phyloP scores from a whole-genome alignment of 2,888 invertebrate species.

The Caenorhabditis sinica region DNA sequence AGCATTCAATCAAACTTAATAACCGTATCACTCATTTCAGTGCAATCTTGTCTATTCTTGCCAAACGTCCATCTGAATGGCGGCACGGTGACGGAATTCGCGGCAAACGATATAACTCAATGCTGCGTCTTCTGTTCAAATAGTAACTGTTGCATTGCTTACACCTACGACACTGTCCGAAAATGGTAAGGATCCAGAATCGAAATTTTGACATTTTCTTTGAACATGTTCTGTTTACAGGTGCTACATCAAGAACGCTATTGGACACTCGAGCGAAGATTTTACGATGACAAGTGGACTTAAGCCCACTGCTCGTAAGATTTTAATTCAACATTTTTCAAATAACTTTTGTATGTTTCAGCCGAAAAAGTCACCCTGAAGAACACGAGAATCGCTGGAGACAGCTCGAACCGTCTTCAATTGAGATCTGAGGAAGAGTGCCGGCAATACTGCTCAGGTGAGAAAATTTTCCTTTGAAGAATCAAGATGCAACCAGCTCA shows the following conservation, averaged over 20 bases:
- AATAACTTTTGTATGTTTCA: conserved; percentile 10
- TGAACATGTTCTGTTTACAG: conserved; percentile 33
- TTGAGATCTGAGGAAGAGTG: conserved; percentile 78
- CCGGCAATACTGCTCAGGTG: conserved; percentile 79
- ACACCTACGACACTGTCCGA: conserved; percentile 68
- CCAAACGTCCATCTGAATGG: conserved; percentile 78
- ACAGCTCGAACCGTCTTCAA: conserved; percentile 69
- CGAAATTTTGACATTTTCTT: neutral
- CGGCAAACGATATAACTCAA: conserved; percentile 71
- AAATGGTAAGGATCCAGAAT: conserved; percentile 65
- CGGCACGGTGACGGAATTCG: conserved; percentile 80
- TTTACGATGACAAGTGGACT: conserved; percentile 76
- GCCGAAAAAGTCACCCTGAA: conserved; percentile 74
- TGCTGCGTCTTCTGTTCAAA: conserved; percentile 73
- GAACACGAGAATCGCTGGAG: conserved; percentile 78
- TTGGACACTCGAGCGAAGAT: conserved; percentile 78
- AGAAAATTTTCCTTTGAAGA: conserved; percentile 1
- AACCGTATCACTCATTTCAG: conserved; percentile 58
- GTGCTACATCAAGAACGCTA: conserved; percentile 81
- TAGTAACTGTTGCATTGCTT: conserved; percentile 78
- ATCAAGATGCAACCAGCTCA: too few species aligned
- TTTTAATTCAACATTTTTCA: conserved; percentile 21
- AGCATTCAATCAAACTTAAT: too few species aligned
- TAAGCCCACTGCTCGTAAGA: conserved; percentile 77
- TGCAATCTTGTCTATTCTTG: conserved; percentile 78